Conservation (phyloP, 2,113 vertebrate species). For the Deroptyus accipitrinus region DNA sequence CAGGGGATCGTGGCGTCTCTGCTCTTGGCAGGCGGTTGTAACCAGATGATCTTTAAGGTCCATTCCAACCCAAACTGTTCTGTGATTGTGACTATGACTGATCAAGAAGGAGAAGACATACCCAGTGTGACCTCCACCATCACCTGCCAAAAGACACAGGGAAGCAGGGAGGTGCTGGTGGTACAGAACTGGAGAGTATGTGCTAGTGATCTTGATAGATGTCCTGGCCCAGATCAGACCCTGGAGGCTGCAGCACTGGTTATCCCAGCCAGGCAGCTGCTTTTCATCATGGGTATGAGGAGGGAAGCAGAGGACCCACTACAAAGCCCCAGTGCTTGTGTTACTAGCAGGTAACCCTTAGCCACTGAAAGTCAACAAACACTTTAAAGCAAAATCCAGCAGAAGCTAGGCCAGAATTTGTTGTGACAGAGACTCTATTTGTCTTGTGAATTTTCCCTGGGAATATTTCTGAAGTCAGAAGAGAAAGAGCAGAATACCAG, state of each 20-base stretch:
- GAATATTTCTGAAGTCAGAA: neutral
- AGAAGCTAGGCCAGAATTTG: neutral
- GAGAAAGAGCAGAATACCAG: neutral
- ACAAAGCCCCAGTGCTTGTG: neutral
- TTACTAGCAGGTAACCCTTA: neutral
- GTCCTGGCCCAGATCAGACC: neutral
- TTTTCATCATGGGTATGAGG: neutral
- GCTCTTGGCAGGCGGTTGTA: neutral
- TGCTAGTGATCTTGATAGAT: neutral
- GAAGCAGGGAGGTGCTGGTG: neutral
- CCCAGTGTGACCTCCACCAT: neutral
- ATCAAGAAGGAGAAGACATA: neutral
- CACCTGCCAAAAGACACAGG: neutral
- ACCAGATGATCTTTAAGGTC: neutral
- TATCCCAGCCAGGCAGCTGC: neutral
- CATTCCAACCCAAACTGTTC: neutral
- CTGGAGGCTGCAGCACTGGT: neutral
- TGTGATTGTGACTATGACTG: neutral
- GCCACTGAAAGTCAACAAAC: neutral
- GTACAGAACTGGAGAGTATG: neutral
- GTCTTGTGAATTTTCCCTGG: neutral
- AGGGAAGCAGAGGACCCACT: neutral
- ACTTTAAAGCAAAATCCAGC: neutral
- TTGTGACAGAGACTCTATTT: neutral
- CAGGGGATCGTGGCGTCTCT: rapidly evolving